Conservation (phyloP, 2,113 vertebrate genomes). For the Papio anubis region DNA sequence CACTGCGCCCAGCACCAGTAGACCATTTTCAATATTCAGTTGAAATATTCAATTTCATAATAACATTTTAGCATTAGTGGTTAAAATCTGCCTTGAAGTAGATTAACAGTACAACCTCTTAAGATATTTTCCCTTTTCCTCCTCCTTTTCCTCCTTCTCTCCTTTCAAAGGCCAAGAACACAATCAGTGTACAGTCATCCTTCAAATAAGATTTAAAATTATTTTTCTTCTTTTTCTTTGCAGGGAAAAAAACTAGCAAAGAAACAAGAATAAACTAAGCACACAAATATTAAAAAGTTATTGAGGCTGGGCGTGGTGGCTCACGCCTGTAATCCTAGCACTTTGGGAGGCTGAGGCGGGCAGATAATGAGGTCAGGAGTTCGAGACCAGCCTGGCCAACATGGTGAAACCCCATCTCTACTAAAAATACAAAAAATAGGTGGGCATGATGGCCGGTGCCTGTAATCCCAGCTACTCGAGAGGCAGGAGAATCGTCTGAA, state of each 20-base stretch:
- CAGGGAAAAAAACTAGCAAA: background rate
- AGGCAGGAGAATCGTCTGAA: no score
- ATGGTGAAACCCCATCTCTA: no score
- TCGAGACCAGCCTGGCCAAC: no score
- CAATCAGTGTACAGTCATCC: background rate
- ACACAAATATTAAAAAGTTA: background rate
- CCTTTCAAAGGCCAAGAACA: background rate
- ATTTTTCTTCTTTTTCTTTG: background rate
- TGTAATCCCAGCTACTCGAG: no score
- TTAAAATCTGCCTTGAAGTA: background rate
- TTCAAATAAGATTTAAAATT: background rate
- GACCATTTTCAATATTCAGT: background rate
- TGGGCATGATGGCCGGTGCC: no score
- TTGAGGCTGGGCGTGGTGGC: no score
- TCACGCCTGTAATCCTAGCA: no score
- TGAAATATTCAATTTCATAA: background rate
- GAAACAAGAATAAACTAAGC: background rate
- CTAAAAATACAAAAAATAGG: no score
- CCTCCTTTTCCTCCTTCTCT: background rate
- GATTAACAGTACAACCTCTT: background rate
- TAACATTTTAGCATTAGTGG: background rate
- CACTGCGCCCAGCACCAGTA: background rate
- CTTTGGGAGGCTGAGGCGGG: no score
- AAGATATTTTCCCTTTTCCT: background rate
- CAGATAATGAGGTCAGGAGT: no score